Evolutionary conservation across 1,140 invertebrate species (phyloP), one percentile per base, ranked within the genome.

Genomic region (Aphaenogaster rudis): DNA sequence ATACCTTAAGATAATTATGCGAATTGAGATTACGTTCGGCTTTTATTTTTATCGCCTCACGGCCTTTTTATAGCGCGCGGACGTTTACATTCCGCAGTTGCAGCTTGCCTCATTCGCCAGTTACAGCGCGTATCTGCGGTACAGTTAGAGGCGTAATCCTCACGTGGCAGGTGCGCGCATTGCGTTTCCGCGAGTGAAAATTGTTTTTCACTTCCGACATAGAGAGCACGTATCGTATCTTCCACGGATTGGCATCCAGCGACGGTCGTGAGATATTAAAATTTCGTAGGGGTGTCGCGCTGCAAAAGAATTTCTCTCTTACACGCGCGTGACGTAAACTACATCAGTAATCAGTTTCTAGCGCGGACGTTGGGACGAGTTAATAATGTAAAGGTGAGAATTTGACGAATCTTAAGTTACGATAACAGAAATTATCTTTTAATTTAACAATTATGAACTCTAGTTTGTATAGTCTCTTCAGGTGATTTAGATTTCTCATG

Each of bases 101-200:
- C 45, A 79, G 61, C 33, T 45, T 72, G n/a, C 17, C 57, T 63
- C 57, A 57, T 81, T 88, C 59, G 63, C 33, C n/a, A 39, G 74
- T 82, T 66, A 79, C 11, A 80, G n/a, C 33, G n/a, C 63, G 61
- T 76, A 67, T n/a, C 21, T 69, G 28, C 71, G 33, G 54, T 88
- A 88, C 86, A 77, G 86, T 88, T 88, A 88, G 71, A n/a, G 33
- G 88, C 88, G 63, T 79, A 61, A 88, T 57, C 28, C 86, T 67
- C 88, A 48, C 71, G n/a, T 78, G 42, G 81, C 87, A 76, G 42
- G 67, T 72, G 72, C 61, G 33, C 45, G 33, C 45, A 88, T 88
- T 82, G 33, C 59, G 42, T 78, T 6, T n/a, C 59, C 45, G 50
- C 54, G 63, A 84, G 79, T 77, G 48, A 64, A 66, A 89, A 89